phyloP scores from a whole-genome alignment of 2,113 vertebrate genomes.

The Thinocorus orbignyianus region DNA sequence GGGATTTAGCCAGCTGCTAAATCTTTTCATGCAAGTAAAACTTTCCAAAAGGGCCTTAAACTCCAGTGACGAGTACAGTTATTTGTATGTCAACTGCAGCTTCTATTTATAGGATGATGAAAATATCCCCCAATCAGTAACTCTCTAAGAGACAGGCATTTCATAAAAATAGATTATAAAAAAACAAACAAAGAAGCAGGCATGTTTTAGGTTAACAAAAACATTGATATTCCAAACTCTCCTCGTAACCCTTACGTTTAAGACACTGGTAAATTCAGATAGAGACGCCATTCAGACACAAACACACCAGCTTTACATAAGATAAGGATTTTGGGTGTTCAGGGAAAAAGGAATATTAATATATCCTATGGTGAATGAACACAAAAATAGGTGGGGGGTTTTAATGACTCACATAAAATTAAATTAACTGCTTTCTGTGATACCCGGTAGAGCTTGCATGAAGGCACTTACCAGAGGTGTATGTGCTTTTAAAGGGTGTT shows the following conservation, averaged over 20 bases:
- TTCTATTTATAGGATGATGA: slow-evolving; percentile 40
- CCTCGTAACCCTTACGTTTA: neutral
- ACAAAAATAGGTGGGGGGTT: neutral
- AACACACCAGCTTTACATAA: neutral
- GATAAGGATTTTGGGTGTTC: neutral
- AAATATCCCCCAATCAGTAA: slow-evolving; percentile 53
- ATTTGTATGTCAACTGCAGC: slow-evolving; percentile 31
- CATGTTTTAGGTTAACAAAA: slow-evolving; percentile 18
- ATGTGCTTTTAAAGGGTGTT: slow-evolving; percentile 35
- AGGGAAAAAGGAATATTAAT: neutral
- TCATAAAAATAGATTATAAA: slow-evolving; percentile 37
- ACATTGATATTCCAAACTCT: neutral
- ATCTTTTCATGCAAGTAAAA: neutral
- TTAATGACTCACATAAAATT: neutral
- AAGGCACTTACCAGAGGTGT: neutral
- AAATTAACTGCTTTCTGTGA: neutral
- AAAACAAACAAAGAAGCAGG: neutral
- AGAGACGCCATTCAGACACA: neutral
- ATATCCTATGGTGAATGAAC: neutral
- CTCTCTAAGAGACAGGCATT: slow-evolving; percentile 16
- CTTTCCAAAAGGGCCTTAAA: slow-evolving; percentile 19
- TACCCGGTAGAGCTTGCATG: neutral
- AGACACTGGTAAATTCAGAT: neutral
- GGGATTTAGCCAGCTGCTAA: neutral
- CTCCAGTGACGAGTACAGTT: neutral